These are phyloP conservation scores for Lycophotia porphyrea DNA, from an alignment of 2,888 invertebrate genomes.

Conservation along the genomic window DNA sequence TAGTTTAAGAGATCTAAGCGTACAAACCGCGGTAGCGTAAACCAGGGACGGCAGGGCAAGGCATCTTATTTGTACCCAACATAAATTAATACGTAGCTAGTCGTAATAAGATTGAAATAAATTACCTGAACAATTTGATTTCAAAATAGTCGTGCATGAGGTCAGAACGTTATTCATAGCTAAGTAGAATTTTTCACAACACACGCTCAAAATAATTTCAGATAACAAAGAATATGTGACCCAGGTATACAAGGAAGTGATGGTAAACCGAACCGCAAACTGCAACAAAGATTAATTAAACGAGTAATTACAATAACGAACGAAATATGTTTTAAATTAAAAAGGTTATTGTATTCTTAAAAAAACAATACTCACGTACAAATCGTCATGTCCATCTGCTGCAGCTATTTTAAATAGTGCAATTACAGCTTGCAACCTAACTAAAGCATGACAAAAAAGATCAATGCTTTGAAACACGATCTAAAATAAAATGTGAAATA, in stretches of 20 bases:
- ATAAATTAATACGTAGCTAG: too few relatives aligned
- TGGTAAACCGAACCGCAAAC: not conserved
- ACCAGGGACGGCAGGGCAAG: too few relatives aligned
- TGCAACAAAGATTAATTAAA: not conserved
- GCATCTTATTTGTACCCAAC: too few relatives aligned
- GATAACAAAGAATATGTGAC: not conserved
- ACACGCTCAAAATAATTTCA: not conserved
- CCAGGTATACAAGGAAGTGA: not conserved
- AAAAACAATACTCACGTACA: not conserved
- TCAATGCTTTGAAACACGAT: not conserved
- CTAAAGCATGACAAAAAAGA: not conserved
- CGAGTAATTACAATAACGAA: too few relatives aligned
- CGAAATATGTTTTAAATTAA: not conserved
- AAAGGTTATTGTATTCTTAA: not conserved
- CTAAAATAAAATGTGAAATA: not conserved
- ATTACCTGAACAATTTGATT: slow-evolving; percentile 18
- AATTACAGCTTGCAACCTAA: not conserved
- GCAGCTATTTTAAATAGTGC: not conserved
- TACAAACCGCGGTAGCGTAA: too few relatives aligned
- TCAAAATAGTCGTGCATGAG: slow-evolving; percentile 4
- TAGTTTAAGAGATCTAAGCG: too few relatives aligned
- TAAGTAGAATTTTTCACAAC: slow-evolving; percentile 15
- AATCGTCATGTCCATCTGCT: rapidly evolving
- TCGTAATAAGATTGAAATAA: too few relatives aligned
- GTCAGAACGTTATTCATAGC: not conserved